Conservation (phyloP, 2,888 invertebrate genomes). For the Catocala nupta region DNA sequence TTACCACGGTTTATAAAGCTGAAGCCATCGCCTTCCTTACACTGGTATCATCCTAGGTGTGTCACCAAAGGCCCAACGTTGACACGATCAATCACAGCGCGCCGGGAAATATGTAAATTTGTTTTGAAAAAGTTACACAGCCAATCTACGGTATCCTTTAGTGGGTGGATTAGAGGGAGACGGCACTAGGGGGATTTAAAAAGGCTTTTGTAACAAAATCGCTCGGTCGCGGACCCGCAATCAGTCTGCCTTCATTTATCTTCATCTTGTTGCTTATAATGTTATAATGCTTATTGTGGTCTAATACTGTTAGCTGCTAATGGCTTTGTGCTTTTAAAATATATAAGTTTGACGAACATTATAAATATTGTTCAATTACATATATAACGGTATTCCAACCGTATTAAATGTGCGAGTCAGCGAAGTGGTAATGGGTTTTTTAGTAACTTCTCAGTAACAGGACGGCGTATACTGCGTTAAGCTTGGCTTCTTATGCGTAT, state of each 20-base stretch:
- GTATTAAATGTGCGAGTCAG: too few species aligned
- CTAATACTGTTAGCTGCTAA: constrained; percentile 18
- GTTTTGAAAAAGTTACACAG: constrained; percentile 74
- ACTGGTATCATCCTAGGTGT: constrained; percentile 2
- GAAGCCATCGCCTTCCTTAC: not conserved
- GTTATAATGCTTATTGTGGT: constrained; percentile 50
- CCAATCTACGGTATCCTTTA: constrained; percentile 67
- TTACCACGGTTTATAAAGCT: not conserved
- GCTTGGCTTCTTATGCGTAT: too few species aligned
- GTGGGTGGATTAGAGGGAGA: constrained; percentile 59
- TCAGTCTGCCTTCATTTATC: constrained; percentile 61
- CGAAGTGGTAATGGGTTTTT: too few species aligned
- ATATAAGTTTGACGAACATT: not conserved
- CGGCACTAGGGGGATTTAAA: constrained; percentile 62
- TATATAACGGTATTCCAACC: too few species aligned
- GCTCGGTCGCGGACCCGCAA: constrained; percentile 49
- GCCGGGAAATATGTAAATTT: constrained; percentile 75
- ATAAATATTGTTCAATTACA: too few species aligned
- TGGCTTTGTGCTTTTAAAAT: constrained; percentile 11
- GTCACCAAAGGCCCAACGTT: constrained; percentile 38
- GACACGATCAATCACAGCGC: constrained; percentile 65
- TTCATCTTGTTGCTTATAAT: constrained; percentile 60
- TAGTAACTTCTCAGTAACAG: too few species aligned
- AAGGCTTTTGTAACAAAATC: constrained; percentile 65
- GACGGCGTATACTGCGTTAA: too few species aligned